A percentile compares a stretch with the other conserved stretches of the same genome.
Evolutionary conservation across 1,140 invertebrate genomes (phyloP).

Genomic region (Schmidtea mediterranea): DNA sequence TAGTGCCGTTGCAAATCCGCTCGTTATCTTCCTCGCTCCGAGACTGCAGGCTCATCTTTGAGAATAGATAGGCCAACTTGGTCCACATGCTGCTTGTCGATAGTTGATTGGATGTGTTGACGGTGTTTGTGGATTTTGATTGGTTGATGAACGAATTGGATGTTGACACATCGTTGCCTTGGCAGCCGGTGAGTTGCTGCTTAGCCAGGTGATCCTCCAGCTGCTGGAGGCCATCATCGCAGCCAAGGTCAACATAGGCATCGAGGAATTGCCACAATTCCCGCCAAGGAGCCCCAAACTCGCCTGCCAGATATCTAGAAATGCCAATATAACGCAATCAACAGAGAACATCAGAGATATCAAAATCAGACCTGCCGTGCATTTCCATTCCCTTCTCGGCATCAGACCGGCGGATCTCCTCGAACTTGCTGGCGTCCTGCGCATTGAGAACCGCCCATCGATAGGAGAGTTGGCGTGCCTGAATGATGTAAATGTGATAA

Average conservation of each 20-base stretch:
- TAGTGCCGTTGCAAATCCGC: too few relatives aligned
- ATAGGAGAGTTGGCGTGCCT: constrained; percentile 37
- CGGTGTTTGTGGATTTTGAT: too few relatives aligned
- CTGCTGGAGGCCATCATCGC: constrained; percentile 38
- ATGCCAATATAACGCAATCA: constrained; percentile 8
- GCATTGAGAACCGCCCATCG: too few relatives aligned
- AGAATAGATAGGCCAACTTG: too few relatives aligned
- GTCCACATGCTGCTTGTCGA: too few relatives aligned
- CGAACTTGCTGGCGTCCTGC: constrained; percentile 12
- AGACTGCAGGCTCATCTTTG: too few relatives aligned
- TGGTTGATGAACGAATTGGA: too few relatives aligned
- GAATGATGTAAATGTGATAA: too few relatives aligned
- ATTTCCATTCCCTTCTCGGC: constrained; percentile 53
- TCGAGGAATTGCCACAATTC: constrained; percentile 68
- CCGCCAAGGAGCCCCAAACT: constrained; percentile 49
- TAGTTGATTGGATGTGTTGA: too few relatives aligned
- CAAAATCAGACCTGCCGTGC: constrained; percentile 37
- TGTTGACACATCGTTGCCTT: too few relatives aligned
- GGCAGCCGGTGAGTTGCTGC: constrained; percentile 9
- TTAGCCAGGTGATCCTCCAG: constrained; percentile 44
- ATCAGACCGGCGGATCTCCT: constrained; percentile 38
- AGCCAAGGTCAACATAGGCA: constrained; percentile 43
- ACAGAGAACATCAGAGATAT: background rate
- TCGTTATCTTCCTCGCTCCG: too few relatives aligned
- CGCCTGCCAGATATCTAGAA: constrained; percentile 41